Conservation (phyloP, 2,113 vertebrate species). For the Leucopsar rothschildi region DNA sequence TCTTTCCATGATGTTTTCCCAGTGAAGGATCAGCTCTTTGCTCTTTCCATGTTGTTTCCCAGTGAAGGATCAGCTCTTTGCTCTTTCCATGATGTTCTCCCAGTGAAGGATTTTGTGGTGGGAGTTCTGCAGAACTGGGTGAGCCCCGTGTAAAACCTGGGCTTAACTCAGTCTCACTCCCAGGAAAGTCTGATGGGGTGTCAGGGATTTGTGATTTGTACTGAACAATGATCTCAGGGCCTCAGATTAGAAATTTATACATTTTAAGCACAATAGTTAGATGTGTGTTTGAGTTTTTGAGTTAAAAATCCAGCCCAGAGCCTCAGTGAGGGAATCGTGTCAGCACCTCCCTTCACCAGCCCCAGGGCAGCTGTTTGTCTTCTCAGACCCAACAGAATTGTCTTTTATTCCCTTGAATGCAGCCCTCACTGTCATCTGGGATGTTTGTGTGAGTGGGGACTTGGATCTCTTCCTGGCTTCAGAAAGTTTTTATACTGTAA, state of each 20-base stretch:
- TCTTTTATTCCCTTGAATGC: background rate
- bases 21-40: background rate
- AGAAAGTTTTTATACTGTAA: background rate
- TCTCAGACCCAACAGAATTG: background rate
- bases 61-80: background rate
- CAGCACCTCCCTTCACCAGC: background rate
- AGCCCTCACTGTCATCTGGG: fast-evolving
- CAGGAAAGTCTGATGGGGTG: background rate
- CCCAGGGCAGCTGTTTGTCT: background rate
- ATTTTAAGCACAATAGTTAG: fast-evolving
- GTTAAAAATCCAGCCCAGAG: background rate
- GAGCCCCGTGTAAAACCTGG: fast-evolving
- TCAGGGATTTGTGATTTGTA: background rate
- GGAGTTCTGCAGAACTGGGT: background rate
- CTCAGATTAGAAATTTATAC: background rate
- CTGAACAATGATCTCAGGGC: background rate
- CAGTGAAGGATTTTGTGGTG: no score
- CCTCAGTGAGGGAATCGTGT: fast-evolving
- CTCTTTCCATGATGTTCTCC: no score
- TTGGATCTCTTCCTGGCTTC: background rate
- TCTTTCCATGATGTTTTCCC: fast-evolving
- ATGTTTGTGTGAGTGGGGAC: background rate
- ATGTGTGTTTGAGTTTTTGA: background rate
- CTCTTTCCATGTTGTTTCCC: fast-evolving
- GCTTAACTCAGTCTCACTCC: fast-evolving